Percentiles rank a stretch among this genome's conserved stretches.
Evolutionary conservation across 1,140 invertebrate genomes (phyloP).

Genomic region (Saxidomus purpurata): DNA sequence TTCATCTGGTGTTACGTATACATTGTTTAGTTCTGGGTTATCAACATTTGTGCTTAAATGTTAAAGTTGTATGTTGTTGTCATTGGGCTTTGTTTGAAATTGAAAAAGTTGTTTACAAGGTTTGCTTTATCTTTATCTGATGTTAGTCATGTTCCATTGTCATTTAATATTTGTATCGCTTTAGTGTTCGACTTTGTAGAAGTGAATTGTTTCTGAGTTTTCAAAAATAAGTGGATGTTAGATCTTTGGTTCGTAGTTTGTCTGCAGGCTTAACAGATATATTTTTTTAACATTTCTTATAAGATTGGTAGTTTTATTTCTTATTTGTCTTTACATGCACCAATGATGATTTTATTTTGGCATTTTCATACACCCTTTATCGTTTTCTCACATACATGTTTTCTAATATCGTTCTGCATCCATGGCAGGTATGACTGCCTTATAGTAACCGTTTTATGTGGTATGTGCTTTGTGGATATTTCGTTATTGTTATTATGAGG

Average conservation of each 20-base stretch:
- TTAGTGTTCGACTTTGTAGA: neutral
- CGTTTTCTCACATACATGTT: neutral
- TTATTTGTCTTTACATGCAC: neutral
- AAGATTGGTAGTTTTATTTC: no score
- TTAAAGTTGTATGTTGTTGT: neutral
- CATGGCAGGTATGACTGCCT: neutral
- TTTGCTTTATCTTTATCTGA: neutral
- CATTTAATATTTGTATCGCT: neutral
- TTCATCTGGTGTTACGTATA: no score
- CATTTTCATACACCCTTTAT: neutral
- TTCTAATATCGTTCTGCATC: neutral
- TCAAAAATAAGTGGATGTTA: neutral
- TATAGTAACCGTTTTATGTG: neutral
- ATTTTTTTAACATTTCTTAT: neutral
- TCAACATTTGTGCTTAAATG: neutral
- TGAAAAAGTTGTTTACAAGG: neutral
- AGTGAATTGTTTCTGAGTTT: neutral
- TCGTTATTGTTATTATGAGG: no score
- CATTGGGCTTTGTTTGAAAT: neutral
- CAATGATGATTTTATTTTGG: neutral
- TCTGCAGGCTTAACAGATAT: neutral
- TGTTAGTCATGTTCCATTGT: neutral
- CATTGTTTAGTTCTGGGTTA: no score
- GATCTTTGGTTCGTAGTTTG: neutral
- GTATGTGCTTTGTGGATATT: no score